Conservation (phyloP, 1,140 invertebrate species). For the Psilanteris sp. region DNA sequence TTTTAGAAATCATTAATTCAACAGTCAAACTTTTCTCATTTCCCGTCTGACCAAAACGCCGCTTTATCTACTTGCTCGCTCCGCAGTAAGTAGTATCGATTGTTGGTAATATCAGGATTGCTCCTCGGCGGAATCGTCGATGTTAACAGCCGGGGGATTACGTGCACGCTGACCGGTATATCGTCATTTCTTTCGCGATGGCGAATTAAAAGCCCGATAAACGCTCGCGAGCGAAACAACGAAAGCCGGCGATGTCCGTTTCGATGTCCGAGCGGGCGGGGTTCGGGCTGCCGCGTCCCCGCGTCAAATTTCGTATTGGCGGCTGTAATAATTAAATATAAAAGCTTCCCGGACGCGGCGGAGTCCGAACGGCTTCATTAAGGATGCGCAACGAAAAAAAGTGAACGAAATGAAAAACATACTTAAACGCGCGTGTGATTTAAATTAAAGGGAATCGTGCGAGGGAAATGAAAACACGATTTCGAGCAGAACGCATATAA, state of each 20-base stretch:
- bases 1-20: constrained; percentile 58
- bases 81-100: constrained; percentile 48
- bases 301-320: constrained; percentile 23
- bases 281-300: constrained; percentile 5
- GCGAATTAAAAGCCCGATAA: constrained; percentile 34
- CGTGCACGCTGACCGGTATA: constrained; percentile 2
- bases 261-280: constrained; percentile 9
- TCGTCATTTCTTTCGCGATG: constrained; percentile 8
- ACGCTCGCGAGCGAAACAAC: constrained; percentile 8
- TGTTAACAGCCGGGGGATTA: constrained; percentile 37
- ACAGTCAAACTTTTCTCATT: constrained; percentile 59
- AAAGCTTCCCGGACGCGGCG: no score
- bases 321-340: no score
- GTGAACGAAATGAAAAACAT: no score
- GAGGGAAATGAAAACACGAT: no score
- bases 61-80: constrained; percentile 43
- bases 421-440: no score
- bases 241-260: constrained; percentile 7
- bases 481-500: no score
- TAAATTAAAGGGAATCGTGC: no score
- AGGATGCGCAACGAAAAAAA: no score
- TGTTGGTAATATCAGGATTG: constrained; percentile 46
- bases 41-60: constrained; percentile 54
- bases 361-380: no score
- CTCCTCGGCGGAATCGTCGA: constrained; percentile 35